Evolutionary conservation across 2,113 vertebrate genomes (phyloP).

Genomic region (Ornithorhynchus anatinus): DNA sequence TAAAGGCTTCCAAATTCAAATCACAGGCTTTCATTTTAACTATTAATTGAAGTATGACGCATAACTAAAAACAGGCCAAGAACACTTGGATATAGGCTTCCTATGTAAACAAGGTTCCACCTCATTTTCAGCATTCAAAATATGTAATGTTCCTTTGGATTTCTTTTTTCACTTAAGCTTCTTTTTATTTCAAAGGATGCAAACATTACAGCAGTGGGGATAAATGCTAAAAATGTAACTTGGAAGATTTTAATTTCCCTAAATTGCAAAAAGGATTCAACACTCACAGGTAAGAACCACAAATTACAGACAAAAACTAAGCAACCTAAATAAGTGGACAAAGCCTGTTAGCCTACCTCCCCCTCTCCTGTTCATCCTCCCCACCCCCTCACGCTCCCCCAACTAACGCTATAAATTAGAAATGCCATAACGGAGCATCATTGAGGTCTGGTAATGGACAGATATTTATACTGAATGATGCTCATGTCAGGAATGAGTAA

Average conservation of each 20-base stretch:
- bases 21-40: conserved; percentile 7
- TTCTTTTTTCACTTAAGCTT: conserved; percentile 29
- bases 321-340: conserved; percentile 39
- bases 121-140: conserved; percentile 55
- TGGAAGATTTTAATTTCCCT: conserved; percentile 1
- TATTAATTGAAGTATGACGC: conserved; percentile 35
- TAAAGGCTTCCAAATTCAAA: conserved; percentile 16
- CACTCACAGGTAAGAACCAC: conserved; percentile 40
- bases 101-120: conserved; percentile 25
- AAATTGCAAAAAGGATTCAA: conserved; percentile 24
- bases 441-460: conserved; percentile 62
- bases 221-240: not conserved
- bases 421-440: conserved; percentile 64
- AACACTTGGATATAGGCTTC: conserved; percentile 47
- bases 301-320: conserved; percentile 60
- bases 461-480: conserved; percentile 63
- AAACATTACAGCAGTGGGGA: not conserved
- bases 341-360: not conserved
- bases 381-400: conserved; percentile 2
- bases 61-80: conserved; percentile 47
- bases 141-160: conserved; percentile 13
- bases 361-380: not conserved
- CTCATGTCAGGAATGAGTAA: conserved; percentile 58
- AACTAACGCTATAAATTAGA: conserved; percentile 67
- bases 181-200: conserved; percentile 50